Evolutionary conservation across 2,113 vertebrate species (phyloP).

Genomic region (Ptilorrhoa leucosticta): DNA sequence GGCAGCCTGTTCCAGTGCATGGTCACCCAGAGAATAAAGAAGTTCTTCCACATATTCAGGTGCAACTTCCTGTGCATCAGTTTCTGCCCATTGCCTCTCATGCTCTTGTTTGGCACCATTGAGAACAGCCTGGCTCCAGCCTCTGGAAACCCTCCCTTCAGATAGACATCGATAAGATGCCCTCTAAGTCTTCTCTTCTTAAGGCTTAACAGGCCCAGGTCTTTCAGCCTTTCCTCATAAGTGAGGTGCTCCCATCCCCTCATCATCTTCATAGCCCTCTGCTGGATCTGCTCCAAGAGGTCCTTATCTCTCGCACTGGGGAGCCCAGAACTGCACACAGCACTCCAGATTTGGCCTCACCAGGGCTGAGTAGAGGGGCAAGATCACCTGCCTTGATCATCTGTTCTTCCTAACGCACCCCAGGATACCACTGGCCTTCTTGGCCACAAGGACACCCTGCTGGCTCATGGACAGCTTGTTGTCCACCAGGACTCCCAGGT

Average conservation of each 20-base stretch:
- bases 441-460: neutral
- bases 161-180: neutral
- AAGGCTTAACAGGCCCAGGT: neutral
- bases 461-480: neutral
- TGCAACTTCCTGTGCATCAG: neutral
- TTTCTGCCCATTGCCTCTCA: neutral
- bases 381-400: neutral
- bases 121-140: neutral
- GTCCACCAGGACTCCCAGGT: neutral
- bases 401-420: neutral
- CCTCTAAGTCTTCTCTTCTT: neutral
- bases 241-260: neutral
- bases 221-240: neutral
- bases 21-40: neutral
- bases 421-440: no score
- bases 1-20: neutral
- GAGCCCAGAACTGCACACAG: neutral
- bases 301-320: neutral
- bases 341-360: neutral
- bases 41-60: neutral
- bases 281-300: neutral
- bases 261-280: neutral
- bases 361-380: neutral
- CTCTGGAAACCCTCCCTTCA: neutral
- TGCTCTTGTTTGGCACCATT: neutral